These are phyloP conservation scores for Eleginops maclovinus DNA, from an alignment of 2,113 vertebrate genomes.

Conservation along the genomic window DNA sequence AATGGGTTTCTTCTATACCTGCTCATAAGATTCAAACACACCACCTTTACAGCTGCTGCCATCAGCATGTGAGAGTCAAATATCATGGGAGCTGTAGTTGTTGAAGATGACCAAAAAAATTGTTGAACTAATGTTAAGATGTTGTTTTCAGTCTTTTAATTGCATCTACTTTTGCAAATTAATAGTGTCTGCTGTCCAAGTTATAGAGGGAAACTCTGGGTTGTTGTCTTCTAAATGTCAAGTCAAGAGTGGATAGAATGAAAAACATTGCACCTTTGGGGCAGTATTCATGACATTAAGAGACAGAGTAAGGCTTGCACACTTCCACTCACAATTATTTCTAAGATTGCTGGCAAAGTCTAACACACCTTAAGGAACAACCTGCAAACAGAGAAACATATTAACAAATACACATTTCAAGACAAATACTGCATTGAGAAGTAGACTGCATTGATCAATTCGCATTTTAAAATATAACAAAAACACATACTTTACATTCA, in stretches of 20 bases:
- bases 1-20: not conserved
- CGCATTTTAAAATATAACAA: not conserved
- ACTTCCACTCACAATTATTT: not conserved
- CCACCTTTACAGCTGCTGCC: not conserved
- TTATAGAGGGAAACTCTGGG: slow-evolving; percentile 13
- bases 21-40: not conserved
- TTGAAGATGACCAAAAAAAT: not conserved
- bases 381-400: not conserved
- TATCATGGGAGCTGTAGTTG: not conserved
- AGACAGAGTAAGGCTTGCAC: not conserved
- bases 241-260: not conserved
- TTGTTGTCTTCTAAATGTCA: slow-evolving; percentile 34
- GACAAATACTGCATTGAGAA: not conserved
- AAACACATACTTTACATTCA: not conserved
- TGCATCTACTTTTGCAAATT: not conserved
- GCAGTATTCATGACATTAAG: slow-evolving; percentile 19
- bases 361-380: not conserved
- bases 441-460: not conserved
- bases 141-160: not conserved
- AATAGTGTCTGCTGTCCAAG: slow-evolving; percentile 4
- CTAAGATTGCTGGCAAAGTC: not conserved
- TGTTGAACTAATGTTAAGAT: not conserved
- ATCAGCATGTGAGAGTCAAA: not conserved
- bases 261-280: not conserved
- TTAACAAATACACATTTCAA: not conserved